phyloP scores from a whole-genome alignment of 2,113 vertebrate genomes.

The Eulacestoma nigropectus region DNA sequence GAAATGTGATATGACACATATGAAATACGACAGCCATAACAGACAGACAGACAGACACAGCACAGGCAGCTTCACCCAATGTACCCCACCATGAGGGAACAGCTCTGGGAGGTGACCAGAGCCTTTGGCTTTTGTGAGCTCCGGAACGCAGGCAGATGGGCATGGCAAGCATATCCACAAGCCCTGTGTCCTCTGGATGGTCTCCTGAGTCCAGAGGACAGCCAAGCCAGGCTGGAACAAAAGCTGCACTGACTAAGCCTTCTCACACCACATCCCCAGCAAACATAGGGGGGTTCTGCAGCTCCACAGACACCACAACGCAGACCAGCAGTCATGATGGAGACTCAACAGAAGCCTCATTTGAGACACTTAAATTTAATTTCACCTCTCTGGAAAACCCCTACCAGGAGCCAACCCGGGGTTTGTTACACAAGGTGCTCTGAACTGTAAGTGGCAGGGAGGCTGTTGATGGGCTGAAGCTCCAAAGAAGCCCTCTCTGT shows the following conservation, averaged over 20 bases:
- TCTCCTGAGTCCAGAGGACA: background rate
- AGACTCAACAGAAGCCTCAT: rapidly evolving
- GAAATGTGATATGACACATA: too few species aligned
- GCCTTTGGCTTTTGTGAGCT: background rate
- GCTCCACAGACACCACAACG: rapidly evolving
- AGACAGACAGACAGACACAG: background rate
- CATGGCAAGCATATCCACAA: background rate
- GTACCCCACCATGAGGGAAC: background rate
- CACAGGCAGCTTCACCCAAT: background rate
- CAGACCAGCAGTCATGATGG: rapidly evolving
- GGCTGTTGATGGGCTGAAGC: background rate
- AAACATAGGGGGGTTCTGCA: background rate
- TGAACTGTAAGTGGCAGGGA: rapidly evolving
- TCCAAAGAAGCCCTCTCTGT: background rate
- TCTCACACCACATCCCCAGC: background rate
- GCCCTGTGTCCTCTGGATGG: background rate
- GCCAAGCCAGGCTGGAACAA: background rate
- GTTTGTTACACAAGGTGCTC: background rate
- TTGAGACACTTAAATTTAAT: background rate
- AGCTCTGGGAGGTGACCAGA: background rate
- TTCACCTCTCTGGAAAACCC: background rate
- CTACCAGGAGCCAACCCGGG: rapidly evolving
- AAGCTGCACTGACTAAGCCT: background rate
- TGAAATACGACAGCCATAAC: background rate
- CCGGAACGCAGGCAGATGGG: background rate